Conservation (phyloP, 2,888 invertebrate genomes). For the Rotaria socialis region DNA sequence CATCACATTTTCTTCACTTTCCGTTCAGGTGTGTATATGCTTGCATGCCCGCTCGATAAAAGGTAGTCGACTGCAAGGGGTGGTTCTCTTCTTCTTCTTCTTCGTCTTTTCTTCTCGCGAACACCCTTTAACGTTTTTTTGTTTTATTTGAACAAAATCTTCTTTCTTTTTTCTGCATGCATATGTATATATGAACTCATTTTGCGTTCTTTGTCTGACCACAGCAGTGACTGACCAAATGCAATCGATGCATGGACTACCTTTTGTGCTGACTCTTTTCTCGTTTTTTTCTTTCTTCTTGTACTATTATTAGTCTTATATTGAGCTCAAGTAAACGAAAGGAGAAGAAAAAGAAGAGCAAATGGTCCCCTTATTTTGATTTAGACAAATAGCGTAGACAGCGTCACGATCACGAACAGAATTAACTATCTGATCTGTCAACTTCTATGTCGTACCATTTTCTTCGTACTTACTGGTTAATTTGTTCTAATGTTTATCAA, state of each 20-base stretch:
- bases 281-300: background rate
- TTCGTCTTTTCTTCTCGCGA: conserved; percentile 1
- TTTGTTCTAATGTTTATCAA: background rate
- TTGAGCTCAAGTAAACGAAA: conserved; percentile 6
- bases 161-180: background rate
- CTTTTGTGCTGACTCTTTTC: conserved; percentile 4
- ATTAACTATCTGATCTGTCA: conserved; percentile 1
- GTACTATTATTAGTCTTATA: background rate
- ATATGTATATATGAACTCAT: background rate
- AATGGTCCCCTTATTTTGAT: background rate
- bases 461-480: background rate
- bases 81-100: conserved; percentile 26
- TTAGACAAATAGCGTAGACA: conserved; percentile 11
- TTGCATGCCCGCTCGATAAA: background rate
- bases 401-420: background rate
- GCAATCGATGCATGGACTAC: background rate
- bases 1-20: background rate
- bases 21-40: background rate
- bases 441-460: background rate
- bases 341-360: background rate
- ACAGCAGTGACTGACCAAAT: conserved; percentile 6
- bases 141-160: conserved; percentile 24
- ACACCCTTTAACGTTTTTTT: background rate
- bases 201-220: conserved; percentile 27
- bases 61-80: background rate